Conservation (phyloP, 1,140 invertebrate genomes). For the Euwallacea similis region DNA sequence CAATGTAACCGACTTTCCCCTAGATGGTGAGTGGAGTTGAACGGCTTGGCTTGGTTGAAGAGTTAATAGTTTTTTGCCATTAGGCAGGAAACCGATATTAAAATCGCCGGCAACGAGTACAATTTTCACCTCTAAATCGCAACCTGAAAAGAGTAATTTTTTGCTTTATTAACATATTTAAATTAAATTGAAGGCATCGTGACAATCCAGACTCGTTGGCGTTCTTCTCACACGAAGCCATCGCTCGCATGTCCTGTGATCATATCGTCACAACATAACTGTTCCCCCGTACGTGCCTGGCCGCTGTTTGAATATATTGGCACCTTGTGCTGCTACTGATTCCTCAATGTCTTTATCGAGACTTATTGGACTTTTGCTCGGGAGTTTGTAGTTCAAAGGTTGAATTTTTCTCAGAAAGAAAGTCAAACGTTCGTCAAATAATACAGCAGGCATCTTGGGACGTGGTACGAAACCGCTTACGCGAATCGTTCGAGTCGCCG, state of each 20-base stretch:
- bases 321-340: slow-evolving; percentile 11
- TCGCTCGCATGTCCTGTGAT: slow-evolving; percentile 27
- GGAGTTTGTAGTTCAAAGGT: background rate
- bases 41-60: too few species aligned
- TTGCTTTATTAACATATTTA: too few species aligned
- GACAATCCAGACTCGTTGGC: slow-evolving; percentile 3
- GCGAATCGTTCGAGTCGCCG: slow-evolving; percentile 13
- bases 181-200: background rate
- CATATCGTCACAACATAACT: slow-evolving; percentile 28
- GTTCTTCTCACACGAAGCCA: slow-evolving; percentile 32
- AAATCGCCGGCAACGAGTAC: too few species aligned
- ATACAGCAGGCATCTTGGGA: too few species aligned
- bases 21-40: too few species aligned
- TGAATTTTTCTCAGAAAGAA: too few species aligned
- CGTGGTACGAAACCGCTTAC: background rate
- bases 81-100: too few species aligned
- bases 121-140: too few species aligned
- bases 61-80: too few species aligned
- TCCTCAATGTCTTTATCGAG: slow-evolving; percentile 10
- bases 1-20: too few species aligned
- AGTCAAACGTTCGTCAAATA: too few species aligned
- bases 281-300: slow-evolving; percentile 17
- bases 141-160: too few species aligned
- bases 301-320: slow-evolving; percentile 23
- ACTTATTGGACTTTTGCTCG: slow-evolving; percentile 7